Evolutionary conservation across 2,888 invertebrate genomes (phyloP), one percentile per base, ranked within the genome.

Genomic region (Spisula subtruncata): DNA sequence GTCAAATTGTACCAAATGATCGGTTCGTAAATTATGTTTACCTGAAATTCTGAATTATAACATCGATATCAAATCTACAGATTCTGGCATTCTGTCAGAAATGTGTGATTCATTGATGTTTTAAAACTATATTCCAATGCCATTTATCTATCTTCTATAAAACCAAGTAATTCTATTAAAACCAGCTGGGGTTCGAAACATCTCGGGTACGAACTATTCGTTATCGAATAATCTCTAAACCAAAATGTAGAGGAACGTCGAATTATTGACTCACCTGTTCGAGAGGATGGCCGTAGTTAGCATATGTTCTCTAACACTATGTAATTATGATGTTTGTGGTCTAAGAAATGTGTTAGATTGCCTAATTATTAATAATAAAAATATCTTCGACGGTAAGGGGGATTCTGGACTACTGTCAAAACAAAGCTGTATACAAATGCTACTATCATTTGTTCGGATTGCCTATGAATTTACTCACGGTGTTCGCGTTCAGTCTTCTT

Each of bases 201-300:
- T 66, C 25, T 82, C 16, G 46, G 32, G 83, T 66, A 35, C 83
- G 60, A 83, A 83, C 35, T 46, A 56, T 66, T 35, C 35, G 83
- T 66, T 83, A 83, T 83, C 83, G 66, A 83, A 83, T 35, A 10
- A 83, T 83, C 83, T 60, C 35, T 25, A 25, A 56, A 32, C 83
- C 41, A 83, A 54, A 16, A 32, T 41, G 41, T 35, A 32, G 2
- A 75, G 0, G 32, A 75, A 35, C 35, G 18, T 18, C 75, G 35
- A 75, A 75, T 32, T 41, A 35, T 25, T 83, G 66, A 83, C 83
- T 83, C 83, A 83, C 83, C 66, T 83, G 82, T 60, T 81, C 35
- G 29, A 12, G 5, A 60, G 75, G 75, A 16, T 75, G 16, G 75
- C 35, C 75, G 75, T 6, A n/a, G 25, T 66, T 66, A 66, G 60